Evolutionary conservation across 2,113 vertebrate species (phyloP), one percentile per base, ranked within the genome.

Genomic region (Garra rufa): DNA sequence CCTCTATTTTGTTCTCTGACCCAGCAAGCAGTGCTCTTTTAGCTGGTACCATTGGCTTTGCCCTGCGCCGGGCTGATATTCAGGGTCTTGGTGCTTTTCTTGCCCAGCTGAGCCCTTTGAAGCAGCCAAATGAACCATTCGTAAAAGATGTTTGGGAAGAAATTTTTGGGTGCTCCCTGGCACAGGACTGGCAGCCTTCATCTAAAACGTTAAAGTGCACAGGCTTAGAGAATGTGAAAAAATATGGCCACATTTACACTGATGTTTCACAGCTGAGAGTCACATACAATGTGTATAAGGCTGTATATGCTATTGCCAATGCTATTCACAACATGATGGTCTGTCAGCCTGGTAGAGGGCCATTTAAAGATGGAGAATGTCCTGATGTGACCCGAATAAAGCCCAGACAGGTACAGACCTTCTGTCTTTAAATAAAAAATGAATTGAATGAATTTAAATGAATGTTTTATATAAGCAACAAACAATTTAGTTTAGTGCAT

Each of bases 261-360:
- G 90, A 93, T 78, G 90, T 91, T 48, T 88, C 87, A 5, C 87
- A 91, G 71, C 75, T 91, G 52, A 85, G 89, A 73, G 86, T 87
- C 26, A 89, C 89, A 73, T 92, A 92, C 38, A 93, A 91, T 65
- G 90, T 92, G 17, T 92, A 92, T 70, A 92, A 92, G 78, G 92
- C 89, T 41, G 88, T 94, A 34, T 91, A 93, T 82, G 84, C 90
- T 50, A 85, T 93, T 52, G 90, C 91, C 13, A 76, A 91, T 85
- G 91, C 91, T 50, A 85, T 93, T 46, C 90, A 93, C 5, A 86
- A 89, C 77, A 89, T 93, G 84, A 41, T 92, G 6, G 34, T 30
- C 65, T 90, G 89, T 76, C 75, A 83, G 38, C 84, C 85, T 52
- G 88, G 88, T 3, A 83, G 84, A 43, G 88, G 87, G 38, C 83